phyloP scores from a whole-genome alignment of 1,140 invertebrate species.

The Caligus rogercresseyi region DNA sequence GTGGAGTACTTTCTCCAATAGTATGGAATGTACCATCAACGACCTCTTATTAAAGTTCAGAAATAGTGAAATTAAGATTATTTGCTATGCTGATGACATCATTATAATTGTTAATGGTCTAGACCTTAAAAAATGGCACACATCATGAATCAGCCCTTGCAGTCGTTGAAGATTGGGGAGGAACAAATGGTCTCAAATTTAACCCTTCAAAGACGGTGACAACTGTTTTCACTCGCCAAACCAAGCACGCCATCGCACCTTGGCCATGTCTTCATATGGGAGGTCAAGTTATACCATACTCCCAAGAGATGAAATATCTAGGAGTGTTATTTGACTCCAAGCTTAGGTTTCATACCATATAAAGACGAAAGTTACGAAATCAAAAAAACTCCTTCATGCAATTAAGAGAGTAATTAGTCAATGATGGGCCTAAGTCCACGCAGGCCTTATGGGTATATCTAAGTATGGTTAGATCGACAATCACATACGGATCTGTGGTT shows the following conservation, averaged over 20 bases:
- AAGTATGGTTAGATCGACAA: background rate
- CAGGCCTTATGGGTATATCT: background rate
- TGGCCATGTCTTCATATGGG: background rate
- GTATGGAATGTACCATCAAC: background rate
- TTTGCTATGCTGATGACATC: background rate
- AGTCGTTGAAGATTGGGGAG: background rate
- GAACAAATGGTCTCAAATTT: background rate
- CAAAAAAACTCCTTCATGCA: background rate
- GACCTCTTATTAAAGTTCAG: background rate
- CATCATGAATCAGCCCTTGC: background rate
- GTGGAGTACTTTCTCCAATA: background rate
- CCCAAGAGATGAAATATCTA: background rate
- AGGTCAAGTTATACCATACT: background rate
- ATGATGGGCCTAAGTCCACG: background rate
- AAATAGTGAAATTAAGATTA: background rate
- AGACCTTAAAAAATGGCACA: background rate
- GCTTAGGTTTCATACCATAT: background rate
- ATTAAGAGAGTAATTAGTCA: background rate
- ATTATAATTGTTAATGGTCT: background rate
- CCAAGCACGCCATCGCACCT: background rate
- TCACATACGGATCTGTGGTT: background rate
- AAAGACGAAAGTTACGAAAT: background rate
- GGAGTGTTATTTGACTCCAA: background rate
- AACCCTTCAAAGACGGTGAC: background rate
- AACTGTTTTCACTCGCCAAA: background rate